Evolutionary conservation across 2,113 vertebrate species (phyloP).

Genomic region (Laticauda colubrina): DNA sequence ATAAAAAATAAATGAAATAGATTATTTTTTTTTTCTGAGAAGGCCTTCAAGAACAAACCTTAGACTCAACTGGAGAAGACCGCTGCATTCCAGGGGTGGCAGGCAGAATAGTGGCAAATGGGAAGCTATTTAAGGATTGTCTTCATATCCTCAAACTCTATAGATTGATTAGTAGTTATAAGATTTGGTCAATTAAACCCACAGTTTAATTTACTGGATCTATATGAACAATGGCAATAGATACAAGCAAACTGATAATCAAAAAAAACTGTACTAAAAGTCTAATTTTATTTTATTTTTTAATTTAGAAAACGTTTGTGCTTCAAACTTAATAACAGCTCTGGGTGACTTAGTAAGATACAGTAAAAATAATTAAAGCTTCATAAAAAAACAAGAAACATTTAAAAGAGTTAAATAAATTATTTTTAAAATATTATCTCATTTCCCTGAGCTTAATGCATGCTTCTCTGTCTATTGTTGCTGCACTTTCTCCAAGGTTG

Average conservation of each 20-base stretch:
- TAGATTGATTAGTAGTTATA: neutral
- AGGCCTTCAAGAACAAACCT: neutral
- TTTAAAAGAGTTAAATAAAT: neutral
- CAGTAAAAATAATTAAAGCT: neutral
- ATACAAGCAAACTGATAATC: neutral
- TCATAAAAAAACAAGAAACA: neutral
- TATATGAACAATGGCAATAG: neutral
- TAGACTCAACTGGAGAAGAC: neutral
- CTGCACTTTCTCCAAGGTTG: neutral
- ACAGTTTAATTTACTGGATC: neutral
- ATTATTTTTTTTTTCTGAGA: neutral
- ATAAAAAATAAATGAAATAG: neutral
- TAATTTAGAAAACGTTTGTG: neutral
- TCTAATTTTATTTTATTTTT: neutral
- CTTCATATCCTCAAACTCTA: neutral
- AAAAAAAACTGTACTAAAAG: neutral
- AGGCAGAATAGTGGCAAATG: neutral
- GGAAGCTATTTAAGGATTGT: neutral
- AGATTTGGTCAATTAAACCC: neutral
- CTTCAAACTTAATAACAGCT: neutral
- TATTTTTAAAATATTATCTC: neutral
- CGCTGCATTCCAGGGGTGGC: neutral
- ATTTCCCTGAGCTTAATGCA: neutral
- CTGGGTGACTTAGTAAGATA: neutral
- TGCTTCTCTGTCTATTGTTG: neutral